Evolutionary conservation across 2,888 invertebrate genomes (phyloP).

Genomic region (Brachynemurus nebulosus): DNA sequence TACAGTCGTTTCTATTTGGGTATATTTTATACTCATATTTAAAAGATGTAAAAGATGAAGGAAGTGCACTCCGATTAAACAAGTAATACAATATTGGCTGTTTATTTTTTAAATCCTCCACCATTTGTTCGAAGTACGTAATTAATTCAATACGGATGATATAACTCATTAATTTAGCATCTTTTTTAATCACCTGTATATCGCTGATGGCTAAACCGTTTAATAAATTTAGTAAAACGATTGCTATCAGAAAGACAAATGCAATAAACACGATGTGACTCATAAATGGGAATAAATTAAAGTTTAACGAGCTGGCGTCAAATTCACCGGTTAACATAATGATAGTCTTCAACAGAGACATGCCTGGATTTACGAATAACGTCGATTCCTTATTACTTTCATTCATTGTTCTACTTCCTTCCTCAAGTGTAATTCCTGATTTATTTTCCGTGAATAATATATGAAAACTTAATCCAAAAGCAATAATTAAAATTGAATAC

Average conservation of each 20-base stretch:
- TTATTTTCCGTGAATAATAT: slow-evolving; percentile 49
- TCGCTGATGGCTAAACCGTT: slow-evolving; percentile 79
- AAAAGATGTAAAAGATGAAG: no score
- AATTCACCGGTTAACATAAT: slow-evolving; percentile 81
- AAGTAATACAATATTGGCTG: no score
- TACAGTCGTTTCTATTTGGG: no score
- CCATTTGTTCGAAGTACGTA: slow-evolving; percentile 57
- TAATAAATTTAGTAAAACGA: slow-evolving; percentile 67
- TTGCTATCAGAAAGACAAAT: slow-evolving; percentile 71
- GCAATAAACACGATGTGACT: slow-evolving; percentile 64
- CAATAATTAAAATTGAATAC: slow-evolving; percentile 67
- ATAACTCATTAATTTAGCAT: slow-evolving; percentile 66
- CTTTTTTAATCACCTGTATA: slow-evolving; percentile 59
- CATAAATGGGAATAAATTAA: slow-evolving; percentile 49
- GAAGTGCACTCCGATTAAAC: no score
- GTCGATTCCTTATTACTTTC: slow-evolving; percentile 23
- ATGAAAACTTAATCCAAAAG: slow-evolving; percentile 70
- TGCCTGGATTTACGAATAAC: slow-evolving; percentile 50
- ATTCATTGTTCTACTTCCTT: slow-evolving; percentile 32
- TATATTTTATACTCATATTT: no score
- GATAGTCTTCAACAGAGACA: slow-evolving; percentile 66
- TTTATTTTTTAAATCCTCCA: no score
- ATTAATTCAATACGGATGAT: slow-evolving; percentile 58
- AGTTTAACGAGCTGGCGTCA: slow-evolving; percentile 65
- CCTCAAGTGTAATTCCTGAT: slow-evolving; percentile 42